Base-by-base conservation (phyloP, 2,888 invertebrate genomes). In the Agrypnus murinus region DNA sequence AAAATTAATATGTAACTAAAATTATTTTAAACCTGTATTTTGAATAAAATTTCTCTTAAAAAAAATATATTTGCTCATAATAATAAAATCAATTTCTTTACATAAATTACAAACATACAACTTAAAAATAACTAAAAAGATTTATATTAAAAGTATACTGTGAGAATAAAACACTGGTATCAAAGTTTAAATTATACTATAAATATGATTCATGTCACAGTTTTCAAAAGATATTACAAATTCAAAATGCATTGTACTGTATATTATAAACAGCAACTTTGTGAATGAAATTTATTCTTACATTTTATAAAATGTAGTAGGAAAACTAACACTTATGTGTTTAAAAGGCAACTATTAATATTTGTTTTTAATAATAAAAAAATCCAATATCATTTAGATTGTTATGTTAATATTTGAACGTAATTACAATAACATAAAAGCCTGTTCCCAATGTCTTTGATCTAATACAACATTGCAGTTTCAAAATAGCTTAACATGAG, bases 11-110 rank as follows among this genome's bases (percentile, higher is more conserved):
- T 32, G 9, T 64, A 66, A 55, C 55, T 66, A 71, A 25, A 25
- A 25, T 25, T 25, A 25, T 25, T 25, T 25, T n/a, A n/a, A 62
- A 66, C 65, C 55, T 67, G 64, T 46, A 62, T 71, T 57, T 48
- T 59, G 46, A 57, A 50, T 53, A 65, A 65, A 65, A 65, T 12
- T 25, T 34, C 25, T 50, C 19, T 25, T 50, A 55, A 55, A 64
- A 25, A 40, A n/a, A 15, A 38, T n/a, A n/a, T 64, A 45, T 65
- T 46, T 65, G 57, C 45, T 46, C 58, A 57, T 64, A 55, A 25
- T 25, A 3, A 25, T 55, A 65, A 43, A 31, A 53, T 65, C 34
- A 2, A 2, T 25, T 25, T 25, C 5, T 25, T 3, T 25, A 25
- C 25, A 64, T 45, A 65, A 55, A 55, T 45, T 64, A 58, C 50